Evolutionary conservation across 2,797 vertebrate species (phyloP).

Genomic region (Gymnothorax javanicus): DNA sequence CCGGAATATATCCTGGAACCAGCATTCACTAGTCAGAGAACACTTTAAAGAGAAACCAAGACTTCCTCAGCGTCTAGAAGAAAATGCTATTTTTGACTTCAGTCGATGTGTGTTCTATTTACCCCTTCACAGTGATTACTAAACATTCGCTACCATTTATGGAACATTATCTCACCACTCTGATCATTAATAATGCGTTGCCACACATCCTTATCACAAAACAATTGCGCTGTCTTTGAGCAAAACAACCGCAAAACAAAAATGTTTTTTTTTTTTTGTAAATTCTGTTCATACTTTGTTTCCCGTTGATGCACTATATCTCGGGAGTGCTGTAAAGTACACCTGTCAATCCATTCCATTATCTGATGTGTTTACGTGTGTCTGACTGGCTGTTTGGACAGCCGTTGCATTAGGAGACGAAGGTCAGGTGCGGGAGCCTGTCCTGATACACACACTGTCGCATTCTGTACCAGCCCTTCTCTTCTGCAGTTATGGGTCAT

Average conservation of each 20-base stretch:
- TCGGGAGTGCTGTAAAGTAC: not conserved
- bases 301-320: not conserved
- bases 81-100: conserved; percentile 4
- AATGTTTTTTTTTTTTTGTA: not conserved
- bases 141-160: not conserved
- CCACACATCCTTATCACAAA: not conserved
- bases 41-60: conserved; percentile 18
- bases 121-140: not conserved
- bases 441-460: not conserved
- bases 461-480: not conserved
- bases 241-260: not conserved
- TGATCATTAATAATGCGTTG: not conserved
- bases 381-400: too few relatives aligned
- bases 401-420: too few relatives aligned
- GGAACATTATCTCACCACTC: not conserved
- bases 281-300: not conserved
- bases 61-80: conserved; percentile 11
- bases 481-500: not conserved
- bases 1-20: not conserved
- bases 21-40: not conserved
- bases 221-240: not conserved
- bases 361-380: too few relatives aligned
- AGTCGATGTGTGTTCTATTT: conserved; percentile 22
- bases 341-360: not conserved
- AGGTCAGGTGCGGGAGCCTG: too few relatives aligned